Conservation (phyloP, 2,113 vertebrate species). For the Cromileptes altivelis region DNA sequence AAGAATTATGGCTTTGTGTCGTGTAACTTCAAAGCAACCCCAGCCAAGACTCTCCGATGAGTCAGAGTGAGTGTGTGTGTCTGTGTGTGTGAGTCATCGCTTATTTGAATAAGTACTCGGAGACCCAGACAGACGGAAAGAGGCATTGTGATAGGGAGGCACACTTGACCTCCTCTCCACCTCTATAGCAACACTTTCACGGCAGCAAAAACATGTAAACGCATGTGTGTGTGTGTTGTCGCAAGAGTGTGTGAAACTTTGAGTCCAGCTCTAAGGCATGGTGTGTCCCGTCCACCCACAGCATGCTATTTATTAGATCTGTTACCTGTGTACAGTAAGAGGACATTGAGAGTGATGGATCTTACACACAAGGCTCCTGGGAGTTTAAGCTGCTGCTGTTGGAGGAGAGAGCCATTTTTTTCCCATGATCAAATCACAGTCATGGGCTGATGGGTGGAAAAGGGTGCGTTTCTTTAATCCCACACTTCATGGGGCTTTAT, state of each 20-base stretch:
- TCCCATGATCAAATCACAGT: conserved; percentile 30
- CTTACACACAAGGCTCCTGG: conserved; percentile 21
- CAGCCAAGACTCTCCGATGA: conserved; percentile 62
- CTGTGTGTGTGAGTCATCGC: conserved; percentile 62
- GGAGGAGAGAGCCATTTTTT: conserved; percentile 3
- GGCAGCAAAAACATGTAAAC: conserved; percentile 15
- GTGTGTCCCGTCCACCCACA: conserved; percentile 35
- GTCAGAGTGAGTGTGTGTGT: conserved; percentile 55
- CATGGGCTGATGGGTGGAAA: conserved; percentile 1
- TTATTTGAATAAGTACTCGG: conserved; percentile 70
- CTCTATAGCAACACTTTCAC: conserved; percentile 30
- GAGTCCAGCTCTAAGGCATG: conserved; percentile 1
- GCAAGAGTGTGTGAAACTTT: conserved; percentile 7
- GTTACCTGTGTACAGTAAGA: conserved; percentile 22
- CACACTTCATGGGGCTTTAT: conserved; percentile 45
- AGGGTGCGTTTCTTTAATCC: conserved; percentile 24
- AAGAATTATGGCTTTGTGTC: conserved; percentile 47
- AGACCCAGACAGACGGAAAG: conserved; percentile 64
- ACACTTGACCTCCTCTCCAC: conserved; percentile 62
- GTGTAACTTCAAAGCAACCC: conserved; percentile 61
- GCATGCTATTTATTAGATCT: conserved; percentile 3
- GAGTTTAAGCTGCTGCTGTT: conserved; percentile 31
- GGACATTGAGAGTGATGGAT: conserved; percentile 23
- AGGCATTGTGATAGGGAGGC: conserved; percentile 62
- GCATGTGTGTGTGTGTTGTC: neutral